Conservation (phyloP, 1,140 invertebrate species). For the Hyposmocoma kahamanoa region DNA sequence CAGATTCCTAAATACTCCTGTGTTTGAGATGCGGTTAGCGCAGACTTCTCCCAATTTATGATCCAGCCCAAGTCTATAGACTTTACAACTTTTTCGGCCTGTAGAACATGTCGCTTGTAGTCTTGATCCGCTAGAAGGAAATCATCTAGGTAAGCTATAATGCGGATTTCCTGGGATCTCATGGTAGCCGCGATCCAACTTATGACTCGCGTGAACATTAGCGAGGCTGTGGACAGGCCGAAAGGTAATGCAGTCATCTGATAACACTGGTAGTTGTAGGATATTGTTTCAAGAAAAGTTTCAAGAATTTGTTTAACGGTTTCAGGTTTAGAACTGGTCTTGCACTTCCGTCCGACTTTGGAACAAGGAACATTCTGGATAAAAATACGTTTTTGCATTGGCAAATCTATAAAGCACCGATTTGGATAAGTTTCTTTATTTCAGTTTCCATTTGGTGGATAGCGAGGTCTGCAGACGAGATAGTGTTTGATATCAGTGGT, state of each 20-base stretch:
- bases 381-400: too few species aligned
- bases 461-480: too few species aligned
- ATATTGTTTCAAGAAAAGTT: constrained; percentile 4
- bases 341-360: too few species aligned
- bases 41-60: not conserved
- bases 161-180: not conserved
- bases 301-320: too few species aligned
- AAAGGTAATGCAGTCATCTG: not conserved
- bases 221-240: not conserved
- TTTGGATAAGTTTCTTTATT: too few species aligned
- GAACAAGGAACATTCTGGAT: too few species aligned
- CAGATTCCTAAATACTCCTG: not conserved
- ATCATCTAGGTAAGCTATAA: not conserved
- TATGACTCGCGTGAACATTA: not conserved
- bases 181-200: not conserved
- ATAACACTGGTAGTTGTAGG: constrained; percentile 4
- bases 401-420: too few species aligned
- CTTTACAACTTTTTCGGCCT: not conserved
- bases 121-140: not conserved
- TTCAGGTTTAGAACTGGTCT: too few species aligned
- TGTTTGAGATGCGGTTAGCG: not conserved
- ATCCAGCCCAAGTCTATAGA: not conserved
- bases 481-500: too few species aligned
- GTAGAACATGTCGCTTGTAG: not conserved
- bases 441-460: too few species aligned